phyloP scores from a whole-genome alignment of 2,888 invertebrate species.

The Lepidochrysops patricia region DNA sequence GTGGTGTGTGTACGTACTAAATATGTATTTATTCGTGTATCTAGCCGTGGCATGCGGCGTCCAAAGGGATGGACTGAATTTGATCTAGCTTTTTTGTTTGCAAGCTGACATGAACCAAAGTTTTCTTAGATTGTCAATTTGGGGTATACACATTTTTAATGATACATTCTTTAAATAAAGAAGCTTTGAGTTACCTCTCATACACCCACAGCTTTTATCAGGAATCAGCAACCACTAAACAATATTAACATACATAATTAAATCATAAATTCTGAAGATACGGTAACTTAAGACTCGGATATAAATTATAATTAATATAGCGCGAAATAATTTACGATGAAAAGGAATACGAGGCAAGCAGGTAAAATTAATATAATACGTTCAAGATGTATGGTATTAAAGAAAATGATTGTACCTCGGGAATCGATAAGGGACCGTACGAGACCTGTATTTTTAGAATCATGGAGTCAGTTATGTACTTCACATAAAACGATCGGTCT shows the following conservation, averaged over 20 bases:
- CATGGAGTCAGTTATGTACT: too few species aligned
- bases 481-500: too few species aligned
- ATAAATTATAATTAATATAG: background rate
- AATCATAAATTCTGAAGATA: background rate
- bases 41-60: too few species aligned
- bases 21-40: too few species aligned
- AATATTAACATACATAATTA: background rate
- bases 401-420: background rate
- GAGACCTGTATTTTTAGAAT: background rate
- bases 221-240: background rate
- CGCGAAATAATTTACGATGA: conserved; percentile 2
- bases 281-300: background rate
- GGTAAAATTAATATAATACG: background rate
- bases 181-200: too few species aligned
- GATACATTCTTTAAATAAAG: too few species aligned
- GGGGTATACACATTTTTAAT: too few species aligned
- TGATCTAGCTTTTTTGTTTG: too few species aligned
- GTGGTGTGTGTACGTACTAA: too few species aligned
- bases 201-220: background rate
- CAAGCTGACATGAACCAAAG: too few species aligned
- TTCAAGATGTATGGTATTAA: background rate
- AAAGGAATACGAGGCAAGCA: background rate
- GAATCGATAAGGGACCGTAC: background rate
- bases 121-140: too few species aligned
- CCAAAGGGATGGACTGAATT: too few species aligned